Percentiles rank a stretch among this genome's conserved stretches.
Evolutionary conservation across 35 echinoderm and acorn worm species (phyloP).

Genomic region (Apostichopus californicus): DNA sequence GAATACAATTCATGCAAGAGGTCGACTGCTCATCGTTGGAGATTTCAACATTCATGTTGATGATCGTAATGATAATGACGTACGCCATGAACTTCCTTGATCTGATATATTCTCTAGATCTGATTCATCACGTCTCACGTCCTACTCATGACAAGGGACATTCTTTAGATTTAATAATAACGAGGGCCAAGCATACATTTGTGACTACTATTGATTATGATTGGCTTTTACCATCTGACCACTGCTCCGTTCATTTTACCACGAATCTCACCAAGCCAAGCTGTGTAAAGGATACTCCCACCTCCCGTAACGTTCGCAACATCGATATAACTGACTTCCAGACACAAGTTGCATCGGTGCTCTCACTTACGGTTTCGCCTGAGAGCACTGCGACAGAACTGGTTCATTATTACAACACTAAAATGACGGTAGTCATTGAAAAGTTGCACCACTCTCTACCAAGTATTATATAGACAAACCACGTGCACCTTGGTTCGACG

Average conservation of each 20-base stretch:
- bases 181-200: slow-evolving; percentile 13
- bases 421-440: too few relatives aligned
- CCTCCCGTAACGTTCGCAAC: slow-evolving; percentile 14
- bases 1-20: background rate
- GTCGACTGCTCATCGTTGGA: slow-evolving; percentile 49
- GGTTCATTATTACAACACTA: too few relatives aligned
- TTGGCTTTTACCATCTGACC: slow-evolving; percentile 7
- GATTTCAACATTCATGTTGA: background rate
- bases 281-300: background rate
- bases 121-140: slow-evolving; percentile 44
- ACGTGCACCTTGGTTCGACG: too few relatives aligned
- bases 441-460: too few relatives aligned
- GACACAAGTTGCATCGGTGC: background rate
- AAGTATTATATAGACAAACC: too few relatives aligned
- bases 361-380: background rate
- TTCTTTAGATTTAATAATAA: slow-evolving; percentile 71
- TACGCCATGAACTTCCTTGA: slow-evolving; percentile 32
- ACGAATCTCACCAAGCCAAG: slow-evolving; percentile 18
- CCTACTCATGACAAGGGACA: slow-evolving; percentile 66
- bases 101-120: slow-evolving; percentile 25
- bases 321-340: slow-evolving; percentile 10
- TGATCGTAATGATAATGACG: slow-evolving; percentile 33
- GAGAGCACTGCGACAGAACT: too few relatives aligned
- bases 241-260: slow-evolving; percentile 14
- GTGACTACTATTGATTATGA: slow-evolving; percentile 21